Percentiles rank a stretch among this genome's conserved stretches.
phyloP scores from a whole-genome alignment of 1,140 invertebrate species.

The Drosophila nebulosa region DNA sequence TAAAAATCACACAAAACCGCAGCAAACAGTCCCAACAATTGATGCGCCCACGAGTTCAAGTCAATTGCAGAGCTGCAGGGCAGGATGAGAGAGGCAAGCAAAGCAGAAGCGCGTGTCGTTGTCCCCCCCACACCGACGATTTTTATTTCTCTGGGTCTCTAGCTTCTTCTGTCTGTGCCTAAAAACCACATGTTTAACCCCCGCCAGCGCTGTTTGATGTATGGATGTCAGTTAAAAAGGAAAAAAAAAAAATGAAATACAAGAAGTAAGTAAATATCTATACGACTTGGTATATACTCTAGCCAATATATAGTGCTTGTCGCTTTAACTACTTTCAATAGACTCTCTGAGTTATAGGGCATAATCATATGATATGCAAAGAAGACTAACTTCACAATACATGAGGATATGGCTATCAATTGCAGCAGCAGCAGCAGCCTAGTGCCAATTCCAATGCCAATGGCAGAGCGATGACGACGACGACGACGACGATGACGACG shows the following conservation, averaged over 20 bases:
- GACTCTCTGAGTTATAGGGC: not conserved
- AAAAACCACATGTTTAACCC: conserved; percentile 52
- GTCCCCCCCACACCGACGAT: not conserved
- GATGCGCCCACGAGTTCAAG: conserved; percentile 73
- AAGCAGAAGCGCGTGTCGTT: conserved; percentile 24
- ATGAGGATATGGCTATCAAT: conserved; percentile 44
- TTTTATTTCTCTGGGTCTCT: conserved; percentile 12
- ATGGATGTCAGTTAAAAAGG: conserved; percentile 62
- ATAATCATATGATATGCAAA: conserved; percentile 4
- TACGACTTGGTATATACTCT: conserved; percentile 13
- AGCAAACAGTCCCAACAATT: conserved; percentile 44
- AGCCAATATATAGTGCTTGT: not conserved
- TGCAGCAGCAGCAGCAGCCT: conserved; percentile 46
- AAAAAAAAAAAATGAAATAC: conserved; percentile 23
- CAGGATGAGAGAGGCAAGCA: not conserved
- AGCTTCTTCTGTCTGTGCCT: conserved; percentile 18
- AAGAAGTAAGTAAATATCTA: not conserved
- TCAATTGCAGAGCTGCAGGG: conserved; percentile 63
- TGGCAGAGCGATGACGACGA: not conserved
- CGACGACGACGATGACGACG: no score
- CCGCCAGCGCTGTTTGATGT: conserved; percentile 37
- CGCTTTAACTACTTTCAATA: no score
- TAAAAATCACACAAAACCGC: conserved; percentile 71
- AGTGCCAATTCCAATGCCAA: not conserved
- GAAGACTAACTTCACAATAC: conserved; percentile 25